Base-by-base conservation (phyloP, 2,797 vertebrate genomes). In the Amniataba percoides region DNA sequence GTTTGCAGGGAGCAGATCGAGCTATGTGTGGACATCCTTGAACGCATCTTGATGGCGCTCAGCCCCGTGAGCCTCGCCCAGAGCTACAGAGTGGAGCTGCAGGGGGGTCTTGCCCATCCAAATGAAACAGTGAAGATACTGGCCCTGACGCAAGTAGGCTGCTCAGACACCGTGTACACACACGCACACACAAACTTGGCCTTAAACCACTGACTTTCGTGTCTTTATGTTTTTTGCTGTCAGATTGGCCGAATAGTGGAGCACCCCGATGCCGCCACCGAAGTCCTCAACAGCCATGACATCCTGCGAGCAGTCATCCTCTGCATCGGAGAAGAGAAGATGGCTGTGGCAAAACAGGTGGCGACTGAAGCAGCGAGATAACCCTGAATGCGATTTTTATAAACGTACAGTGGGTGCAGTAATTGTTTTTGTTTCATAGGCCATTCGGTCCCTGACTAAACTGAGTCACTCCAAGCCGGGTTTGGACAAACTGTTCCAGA, bases 301-400 rank as follows among this genome's bases (percentile, higher is more conserved):
- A 82, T 99, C 10, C 78, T 99, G 14, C 88, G 46, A 63, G 95
- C 95, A 1, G 92, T 98, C 19, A 96, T 99, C 63, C 92, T 91
- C 46, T 97, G 96, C 90, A 96, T 99, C 8, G 92, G 90, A 39
- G 95, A 87, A 12, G 97, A 99, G 78, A 97, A 96, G 75, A 95
- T 99, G 25, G 93, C 96, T 4, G 96, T 99, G 83, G 97, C 97
- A 14, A 98, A 98, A 90, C 95, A 97, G 96, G 98, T 95, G 78
- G 78, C n/a, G 14, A 48, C 1, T 21, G 10, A 75, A 40, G 9
- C n/a, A 2, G 14, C 23, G 12, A 58, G 31, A 69, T 6, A 2
- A 25, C 16, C 27, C 16, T 31, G 15, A 0, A 5, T 67, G 2
- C 0, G 1, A 0, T 39, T 71, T 25, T 51, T 53, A 16, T 52